These are phyloP conservation scores for Anthrax anthrax DNA, from an alignment of 2,888 invertebrate genomes.

Conservation along the genomic window DNA sequence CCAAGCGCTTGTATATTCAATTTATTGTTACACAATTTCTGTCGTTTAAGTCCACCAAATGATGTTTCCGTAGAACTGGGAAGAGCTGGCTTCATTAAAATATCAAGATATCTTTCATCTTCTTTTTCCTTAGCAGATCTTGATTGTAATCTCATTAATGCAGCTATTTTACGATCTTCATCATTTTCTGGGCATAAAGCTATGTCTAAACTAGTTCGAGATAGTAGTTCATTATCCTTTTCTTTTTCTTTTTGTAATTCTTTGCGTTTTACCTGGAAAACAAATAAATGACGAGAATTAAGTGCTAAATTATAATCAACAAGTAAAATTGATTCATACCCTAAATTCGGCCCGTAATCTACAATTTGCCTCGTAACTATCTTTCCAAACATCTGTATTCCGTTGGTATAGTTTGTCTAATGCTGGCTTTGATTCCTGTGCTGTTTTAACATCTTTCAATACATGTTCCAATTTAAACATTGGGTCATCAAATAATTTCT, in stretches of 20 bases:
- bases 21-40: constrained; percentile 35
- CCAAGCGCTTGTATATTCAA: constrained; percentile 25
- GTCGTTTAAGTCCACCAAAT: constrained; percentile 42
- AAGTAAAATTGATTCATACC: constrained; percentile 35
- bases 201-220: constrained; percentile 64
- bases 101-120: constrained; percentile 35
- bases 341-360: constrained; percentile 72
- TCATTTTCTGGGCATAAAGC: constrained; percentile 61
- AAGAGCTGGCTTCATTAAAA: constrained; percentile 41
- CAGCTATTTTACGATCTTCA: constrained; percentile 68
- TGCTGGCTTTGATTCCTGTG: constrained; percentile 54
- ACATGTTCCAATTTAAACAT: constrained; percentile 97
- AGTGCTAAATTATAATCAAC: no score
- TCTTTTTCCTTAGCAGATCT: constrained; percentile 46
- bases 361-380: constrained; percentile 85
- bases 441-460: constrained; percentile 57
- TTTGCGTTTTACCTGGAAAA: constrained; percentile 51
- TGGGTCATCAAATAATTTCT: constrained; percentile 82
- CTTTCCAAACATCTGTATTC: constrained; percentile 73
- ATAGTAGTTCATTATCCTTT: constrained; percentile 53
- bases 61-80: constrained; percentile 39
- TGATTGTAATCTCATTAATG: constrained; percentile 54
- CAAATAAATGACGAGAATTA: neutral
- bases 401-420: constrained; percentile 62
- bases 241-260: constrained; percentile 54